Evolutionary conservation across 1,140 invertebrate genomes (phyloP).

Genomic region (Tetragnatha versicolor): DNA sequence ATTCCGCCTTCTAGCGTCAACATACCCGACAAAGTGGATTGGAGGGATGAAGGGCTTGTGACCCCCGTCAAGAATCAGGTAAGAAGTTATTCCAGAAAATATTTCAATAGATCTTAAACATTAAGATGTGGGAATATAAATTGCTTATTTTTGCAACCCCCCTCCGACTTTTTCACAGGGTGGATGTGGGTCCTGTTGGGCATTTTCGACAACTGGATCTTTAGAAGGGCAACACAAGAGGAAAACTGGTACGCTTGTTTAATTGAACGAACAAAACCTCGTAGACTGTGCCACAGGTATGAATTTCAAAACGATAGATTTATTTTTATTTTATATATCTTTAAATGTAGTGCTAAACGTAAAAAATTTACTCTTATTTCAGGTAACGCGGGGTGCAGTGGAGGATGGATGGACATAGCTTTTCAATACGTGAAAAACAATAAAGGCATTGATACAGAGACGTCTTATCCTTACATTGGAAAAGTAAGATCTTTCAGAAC

Average conservation of each 20-base stretch:
- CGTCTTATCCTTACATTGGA: conserved; percentile 63
- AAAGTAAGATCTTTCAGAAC: conserved; percentile 61
- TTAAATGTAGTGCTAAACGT: not conserved
- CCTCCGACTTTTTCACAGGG: conserved; percentile 50
- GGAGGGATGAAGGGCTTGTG: conserved; percentile 64
- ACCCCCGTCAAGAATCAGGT: conserved; percentile 66
- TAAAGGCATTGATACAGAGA: conserved; percentile 67
- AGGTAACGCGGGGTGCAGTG: conserved; percentile 71
- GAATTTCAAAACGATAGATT: no score
- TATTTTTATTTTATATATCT: not conserved
- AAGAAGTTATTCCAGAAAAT: not conserved
- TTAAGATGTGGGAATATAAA: not conserved
- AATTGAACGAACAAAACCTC: conserved; percentile 58
- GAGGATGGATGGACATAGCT: conserved; percentile 59
- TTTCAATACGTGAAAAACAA: conserved; percentile 63
- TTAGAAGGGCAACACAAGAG: conserved; percentile 56
- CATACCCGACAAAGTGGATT: conserved; percentile 62
- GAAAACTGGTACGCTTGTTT: conserved; percentile 56
- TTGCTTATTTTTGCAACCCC: not conserved
- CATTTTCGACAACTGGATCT: conserved; percentile 60
- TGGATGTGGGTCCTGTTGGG: conserved; percentile 64
- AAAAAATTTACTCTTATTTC: not conserved
- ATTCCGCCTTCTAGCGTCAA: not conserved
- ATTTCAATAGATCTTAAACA: not conserved
- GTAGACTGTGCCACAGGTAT: conserved; percentile 56